A percentile compares a stretch with the other conserved stretches of the same genome.
These are phyloP conservation scores for Meloidogyne chitwoodi DNA, from an alignment of 1,140 invertebrate genomes.

Conservation along the genomic window DNA sequence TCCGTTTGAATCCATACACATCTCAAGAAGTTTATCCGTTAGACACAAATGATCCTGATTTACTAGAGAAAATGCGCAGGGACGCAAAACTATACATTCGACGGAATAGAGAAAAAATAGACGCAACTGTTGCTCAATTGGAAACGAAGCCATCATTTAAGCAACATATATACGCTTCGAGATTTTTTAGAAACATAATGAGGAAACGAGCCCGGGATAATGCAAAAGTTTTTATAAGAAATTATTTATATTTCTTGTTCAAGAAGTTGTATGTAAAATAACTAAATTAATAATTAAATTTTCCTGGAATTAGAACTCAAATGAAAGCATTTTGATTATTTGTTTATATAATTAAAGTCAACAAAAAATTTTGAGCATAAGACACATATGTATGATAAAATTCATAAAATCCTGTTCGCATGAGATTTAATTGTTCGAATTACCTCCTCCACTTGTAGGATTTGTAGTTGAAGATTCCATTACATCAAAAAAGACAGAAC, in stretches of 20 bases:
- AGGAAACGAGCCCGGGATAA: neutral
- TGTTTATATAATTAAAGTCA: neutral
- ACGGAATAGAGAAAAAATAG: slow-evolving; percentile 47
- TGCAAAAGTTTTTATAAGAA: neutral
- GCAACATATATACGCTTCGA: neutral
- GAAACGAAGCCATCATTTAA: slow-evolving; percentile 10
- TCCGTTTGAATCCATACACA: slow-evolving; percentile 82
- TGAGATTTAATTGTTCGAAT: neutral
- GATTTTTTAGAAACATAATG: neutral
- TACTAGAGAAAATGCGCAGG: slow-evolving; percentile 45
- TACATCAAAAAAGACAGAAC: slow-evolving; percentile 1
- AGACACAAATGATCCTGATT: slow-evolving; percentile 71
- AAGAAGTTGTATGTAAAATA: neutral
- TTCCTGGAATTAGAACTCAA: too few species aligned
- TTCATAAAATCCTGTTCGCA: too few species aligned
- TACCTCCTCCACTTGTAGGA: neutral
- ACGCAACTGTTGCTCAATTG: slow-evolving; percentile 39
- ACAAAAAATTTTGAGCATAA: too few species aligned
- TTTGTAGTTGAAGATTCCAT: neutral
- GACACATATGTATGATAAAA: too few species aligned
- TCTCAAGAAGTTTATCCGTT: slow-evolving; percentile 70
- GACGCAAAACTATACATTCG: slow-evolving; percentile 53
- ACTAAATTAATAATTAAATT: too few species aligned
- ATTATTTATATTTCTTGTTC: neutral
- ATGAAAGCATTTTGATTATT: neutral